These are phyloP conservation scores for Acanthornis magna DNA, from an alignment of 2,797 vertebrate species.

Conservation along the genomic window DNA sequence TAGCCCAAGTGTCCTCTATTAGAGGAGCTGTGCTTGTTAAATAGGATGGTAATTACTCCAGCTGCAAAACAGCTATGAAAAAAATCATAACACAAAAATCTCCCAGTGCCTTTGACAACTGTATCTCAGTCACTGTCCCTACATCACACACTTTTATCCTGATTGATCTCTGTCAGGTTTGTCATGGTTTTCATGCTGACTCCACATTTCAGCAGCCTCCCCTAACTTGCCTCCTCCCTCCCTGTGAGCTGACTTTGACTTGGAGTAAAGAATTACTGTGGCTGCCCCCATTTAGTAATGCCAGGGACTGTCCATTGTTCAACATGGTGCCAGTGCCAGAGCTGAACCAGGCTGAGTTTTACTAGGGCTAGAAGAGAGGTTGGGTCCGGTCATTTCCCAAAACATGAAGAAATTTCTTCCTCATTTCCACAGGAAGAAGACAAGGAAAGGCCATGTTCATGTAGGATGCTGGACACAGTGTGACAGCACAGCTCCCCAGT, in stretches of 20 bases:
- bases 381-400: background rate
- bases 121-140: background rate
- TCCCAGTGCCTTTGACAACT: background rate
- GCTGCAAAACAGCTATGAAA: background rate
- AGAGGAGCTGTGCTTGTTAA: background rate
- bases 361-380: background rate
- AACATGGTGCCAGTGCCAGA: fast-evolving
- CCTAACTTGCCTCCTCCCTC: background rate
- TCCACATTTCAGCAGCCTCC: background rate
- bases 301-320: background rate
- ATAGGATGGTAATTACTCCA: background rate
- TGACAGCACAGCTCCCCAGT: background rate
- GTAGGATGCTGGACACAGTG: background rate
- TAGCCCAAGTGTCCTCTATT: background rate
- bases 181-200: background rate
- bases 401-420: background rate
- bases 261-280: background rate
- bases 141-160: background rate
- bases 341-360: background rate
- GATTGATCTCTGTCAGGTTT: background rate
- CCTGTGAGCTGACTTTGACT: background rate
- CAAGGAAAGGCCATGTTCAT: background rate
- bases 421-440: background rate
- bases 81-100: background rate
- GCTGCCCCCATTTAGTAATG: background rate